Conservation (phyloP, 1,140 invertebrate species). For the Physella acuta region DNA sequence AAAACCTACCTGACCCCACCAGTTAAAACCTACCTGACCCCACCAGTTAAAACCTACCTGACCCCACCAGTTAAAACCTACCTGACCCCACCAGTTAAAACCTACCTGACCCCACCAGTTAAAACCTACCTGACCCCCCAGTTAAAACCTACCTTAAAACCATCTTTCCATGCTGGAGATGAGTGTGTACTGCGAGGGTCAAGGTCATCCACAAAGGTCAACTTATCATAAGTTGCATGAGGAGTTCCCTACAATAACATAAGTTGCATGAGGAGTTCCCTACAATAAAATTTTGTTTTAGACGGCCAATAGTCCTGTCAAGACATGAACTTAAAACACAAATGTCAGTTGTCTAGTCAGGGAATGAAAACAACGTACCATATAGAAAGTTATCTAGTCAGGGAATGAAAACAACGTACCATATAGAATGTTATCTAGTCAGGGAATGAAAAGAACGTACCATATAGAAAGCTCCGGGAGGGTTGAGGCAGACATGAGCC, state of each 20-base stretch:
- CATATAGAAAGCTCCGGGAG: conserved; percentile 56
- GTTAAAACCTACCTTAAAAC: conserved; percentile 46
- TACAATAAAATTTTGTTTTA: conserved; percentile 40
- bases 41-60: no score
- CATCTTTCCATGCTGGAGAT: conserved; percentile 54
- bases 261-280: conserved; percentile 53
- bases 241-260: conserved; percentile 53
- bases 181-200: conserved; percentile 50
- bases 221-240: conserved; percentile 56
- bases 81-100: no score
- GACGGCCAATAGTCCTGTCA: neutral
- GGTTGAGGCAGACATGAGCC: conserved; percentile 53
- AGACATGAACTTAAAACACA: neutral
- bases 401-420: neutral
- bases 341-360: neutral
- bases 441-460: conserved; percentile 31
- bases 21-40: no score
- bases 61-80: no score
- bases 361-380: neutral
- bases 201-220: conserved; percentile 49
- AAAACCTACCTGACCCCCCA: no score
- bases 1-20: no score
- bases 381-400: neutral
- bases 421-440: neutral
- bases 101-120: no score